A percentile compares a stretch with the other conserved stretches of the same genome.
These are phyloP conservation scores for Apus apus DNA, from an alignment of 2,113 vertebrate species.

Conservation along the genomic window DNA sequence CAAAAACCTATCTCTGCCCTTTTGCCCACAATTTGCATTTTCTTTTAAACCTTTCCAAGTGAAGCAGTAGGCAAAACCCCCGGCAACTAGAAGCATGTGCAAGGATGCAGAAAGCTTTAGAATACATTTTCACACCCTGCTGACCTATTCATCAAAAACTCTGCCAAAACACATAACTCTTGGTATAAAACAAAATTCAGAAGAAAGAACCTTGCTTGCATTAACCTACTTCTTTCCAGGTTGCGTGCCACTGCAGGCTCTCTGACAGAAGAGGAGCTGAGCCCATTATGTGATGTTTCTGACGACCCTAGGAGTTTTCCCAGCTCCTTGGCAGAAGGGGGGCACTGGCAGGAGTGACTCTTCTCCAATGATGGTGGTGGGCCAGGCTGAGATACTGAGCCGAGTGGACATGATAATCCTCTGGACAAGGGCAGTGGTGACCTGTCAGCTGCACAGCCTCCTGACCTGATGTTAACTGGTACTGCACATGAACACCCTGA, in stretches of 20 bases:
- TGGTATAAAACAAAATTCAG: slow-evolving; percentile 1
- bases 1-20: background rate
- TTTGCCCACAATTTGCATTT: slow-evolving; percentile 25
- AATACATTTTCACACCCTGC: slow-evolving; percentile 66
- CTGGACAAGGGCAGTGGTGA: background rate
- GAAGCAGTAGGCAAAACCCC: slow-evolving; percentile 27
- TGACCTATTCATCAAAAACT: slow-evolving; percentile 59
- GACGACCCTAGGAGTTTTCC: background rate
- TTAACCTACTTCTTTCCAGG: slow-evolving; percentile 31
- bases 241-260: background rate
- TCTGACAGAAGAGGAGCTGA: background rate
- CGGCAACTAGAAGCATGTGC: slow-evolving; percentile 45
- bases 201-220: background rate
- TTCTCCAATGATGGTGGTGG: background rate
- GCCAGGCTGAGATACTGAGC: background rate
- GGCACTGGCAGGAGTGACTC: background rate
- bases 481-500: background rate
- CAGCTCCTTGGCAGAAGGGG: background rate
- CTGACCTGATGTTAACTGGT: background rate
- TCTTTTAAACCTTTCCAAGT: slow-evolving; percentile 53
- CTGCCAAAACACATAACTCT: slow-evolving; percentile 22
- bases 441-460: background rate
- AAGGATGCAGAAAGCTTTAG: slow-evolving; percentile 64
- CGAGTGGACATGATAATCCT: background rate
- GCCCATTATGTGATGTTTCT: background rate